phyloP scores from a whole-genome alignment of 2,888 invertebrate species.

The Helicoverpa assulta region DNA sequence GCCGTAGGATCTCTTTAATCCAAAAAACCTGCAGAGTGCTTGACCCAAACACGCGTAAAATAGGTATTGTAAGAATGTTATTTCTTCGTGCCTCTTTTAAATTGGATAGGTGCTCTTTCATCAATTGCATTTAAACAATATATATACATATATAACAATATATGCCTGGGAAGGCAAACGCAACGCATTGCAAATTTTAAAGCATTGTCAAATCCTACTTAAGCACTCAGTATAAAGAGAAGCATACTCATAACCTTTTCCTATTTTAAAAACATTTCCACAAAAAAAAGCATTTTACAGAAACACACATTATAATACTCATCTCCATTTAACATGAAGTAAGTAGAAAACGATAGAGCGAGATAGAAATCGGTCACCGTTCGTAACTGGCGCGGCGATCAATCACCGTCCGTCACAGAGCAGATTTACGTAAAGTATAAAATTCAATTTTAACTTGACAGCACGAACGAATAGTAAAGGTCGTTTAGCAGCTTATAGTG shows the following conservation, averaged over 20 bases:
- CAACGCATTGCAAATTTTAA: no score
- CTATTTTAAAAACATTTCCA: no score
- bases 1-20: conserved; percentile 38
- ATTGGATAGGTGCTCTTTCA: not conserved
- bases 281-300: no score
- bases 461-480: conserved; percentile 54
- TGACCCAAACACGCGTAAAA: not conserved
- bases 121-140: no score
- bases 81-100: not conserved
- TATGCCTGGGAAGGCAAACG: no score
- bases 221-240: no score
- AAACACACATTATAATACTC: no score
- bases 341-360: conserved; percentile 5
- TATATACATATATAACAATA: no score
- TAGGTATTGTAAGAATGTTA: not conserved
- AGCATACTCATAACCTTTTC: no score
- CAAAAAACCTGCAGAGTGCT: conserved; percentile 22
- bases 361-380: conserved; percentile 52
- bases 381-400: conserved; percentile 59
- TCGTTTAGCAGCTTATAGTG: conserved; percentile 5
- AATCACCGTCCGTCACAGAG: conserved; percentile 61
- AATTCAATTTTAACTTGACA: conserved; percentile 68
- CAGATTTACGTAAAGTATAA: conserved; percentile 66
- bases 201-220: no score
- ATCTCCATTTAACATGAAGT: conserved; percentile 9